These are phyloP conservation scores for Andrena trimmerana DNA, from an alignment of 2,888 invertebrate genomes.

Conservation along the genomic window DNA sequence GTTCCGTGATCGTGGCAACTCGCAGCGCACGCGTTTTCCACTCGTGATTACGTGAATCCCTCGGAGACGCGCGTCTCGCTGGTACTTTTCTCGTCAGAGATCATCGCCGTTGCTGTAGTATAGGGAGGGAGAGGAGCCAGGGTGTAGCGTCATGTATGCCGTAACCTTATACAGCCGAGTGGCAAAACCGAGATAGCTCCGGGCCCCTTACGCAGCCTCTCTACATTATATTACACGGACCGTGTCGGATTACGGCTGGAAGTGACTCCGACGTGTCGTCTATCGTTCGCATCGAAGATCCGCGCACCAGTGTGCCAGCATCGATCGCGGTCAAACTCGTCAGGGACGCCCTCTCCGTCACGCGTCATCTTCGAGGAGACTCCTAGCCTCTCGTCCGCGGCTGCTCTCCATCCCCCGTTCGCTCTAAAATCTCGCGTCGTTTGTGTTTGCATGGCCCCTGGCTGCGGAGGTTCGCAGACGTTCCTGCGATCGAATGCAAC, in stretches of 20 bases:
- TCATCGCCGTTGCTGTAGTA: slow-evolving; percentile 1
- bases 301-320: slow-evolving; percentile 48
- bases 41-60: neutral
- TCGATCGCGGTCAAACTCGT: slow-evolving; percentile 54
- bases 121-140: neutral
- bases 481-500: slow-evolving; percentile 14
- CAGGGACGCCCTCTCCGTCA: slow-evolving; percentile 25
- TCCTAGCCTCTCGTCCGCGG: neutral
- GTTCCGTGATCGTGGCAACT: neutral
- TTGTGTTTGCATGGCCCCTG: neutral
- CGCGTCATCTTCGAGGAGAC: slow-evolving; percentile 1
- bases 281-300: slow-evolving; percentile 52
- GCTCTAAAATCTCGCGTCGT: neutral
- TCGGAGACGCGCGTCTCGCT: neutral
- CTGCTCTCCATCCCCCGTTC: neutral
- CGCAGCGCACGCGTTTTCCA: neutral
- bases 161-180: slow-evolving; percentile 57
- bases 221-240: slow-evolving; percentile 72
- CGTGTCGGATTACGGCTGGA: slow-evolving; percentile 76
- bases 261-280: slow-evolving; percentile 56
- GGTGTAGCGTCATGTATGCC: neutral
- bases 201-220: slow-evolving; percentile 42
- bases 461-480: neutral
- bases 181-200: slow-evolving; percentile 44
- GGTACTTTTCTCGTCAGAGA: slow-evolving; percentile 5